Evolutionary conservation across 2,113 vertebrate species (phyloP).

Genomic region (Plestiodon gilberti): DNA sequence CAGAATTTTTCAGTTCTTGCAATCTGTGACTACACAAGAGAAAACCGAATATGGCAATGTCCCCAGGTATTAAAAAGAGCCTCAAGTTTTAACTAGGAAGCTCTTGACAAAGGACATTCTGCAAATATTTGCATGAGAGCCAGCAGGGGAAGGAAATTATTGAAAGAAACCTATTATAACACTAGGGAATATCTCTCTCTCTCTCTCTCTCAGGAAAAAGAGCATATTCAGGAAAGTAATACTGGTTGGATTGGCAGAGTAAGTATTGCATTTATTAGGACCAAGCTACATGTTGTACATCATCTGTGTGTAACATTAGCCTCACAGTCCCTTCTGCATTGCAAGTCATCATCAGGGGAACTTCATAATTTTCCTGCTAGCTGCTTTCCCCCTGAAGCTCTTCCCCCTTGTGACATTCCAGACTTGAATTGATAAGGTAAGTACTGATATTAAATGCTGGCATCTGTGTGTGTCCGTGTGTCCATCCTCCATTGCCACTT

Average conservation of each 20-base stretch:
- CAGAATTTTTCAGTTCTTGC: conserved; percentile 80
- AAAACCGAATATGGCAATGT: conserved; percentile 62
- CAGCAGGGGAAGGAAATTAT: neutral
- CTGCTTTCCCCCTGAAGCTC: neutral
- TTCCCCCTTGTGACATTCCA: neutral
- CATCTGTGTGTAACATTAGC: neutral
- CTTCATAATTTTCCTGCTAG: neutral
- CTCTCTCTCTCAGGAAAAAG: conserved; percentile 59
- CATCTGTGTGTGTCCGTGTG: neutral
- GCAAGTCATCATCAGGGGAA: neutral
- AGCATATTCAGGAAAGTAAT: conserved; percentile 78
- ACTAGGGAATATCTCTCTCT: conserved; percentile 45
- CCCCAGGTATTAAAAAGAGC: conserved; percentile 66
- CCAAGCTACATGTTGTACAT: neutral
- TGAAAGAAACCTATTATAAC: conserved; percentile 33
- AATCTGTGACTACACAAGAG: conserved; percentile 70
- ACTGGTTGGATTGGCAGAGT: conserved; percentile 96
- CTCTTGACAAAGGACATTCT: neutral
- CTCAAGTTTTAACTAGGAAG: neutral
- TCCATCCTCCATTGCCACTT: too few species aligned
- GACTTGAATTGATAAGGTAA: neutral
- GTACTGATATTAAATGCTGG: neutral
- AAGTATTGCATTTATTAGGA: conserved; percentile 72
- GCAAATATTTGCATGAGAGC: conserved; percentile 16
- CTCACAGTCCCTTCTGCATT: neutral